Conservation (phyloP, 2,888 invertebrate genomes). For the Colletes collaris region DNA sequence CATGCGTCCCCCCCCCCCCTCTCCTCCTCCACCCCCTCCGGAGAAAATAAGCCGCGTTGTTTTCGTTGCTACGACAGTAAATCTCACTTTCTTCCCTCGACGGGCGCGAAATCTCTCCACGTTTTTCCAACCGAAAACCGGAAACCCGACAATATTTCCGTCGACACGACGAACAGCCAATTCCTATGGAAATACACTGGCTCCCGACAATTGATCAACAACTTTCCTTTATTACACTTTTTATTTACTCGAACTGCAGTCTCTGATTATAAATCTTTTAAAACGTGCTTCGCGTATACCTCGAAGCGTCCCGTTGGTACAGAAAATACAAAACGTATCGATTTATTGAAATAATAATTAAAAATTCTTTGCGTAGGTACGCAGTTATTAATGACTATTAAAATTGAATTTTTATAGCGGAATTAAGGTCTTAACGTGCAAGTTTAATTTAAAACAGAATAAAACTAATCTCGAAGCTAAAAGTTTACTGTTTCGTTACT, state of each 20-base stretch:
- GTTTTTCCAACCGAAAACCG: neutral
- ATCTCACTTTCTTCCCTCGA: neutral
- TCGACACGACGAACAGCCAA: neutral
- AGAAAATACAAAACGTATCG: too few species aligned
- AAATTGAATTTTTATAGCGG: too few species aligned
- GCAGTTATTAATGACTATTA: too few species aligned
- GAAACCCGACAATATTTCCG: slow-evolving; percentile 16
- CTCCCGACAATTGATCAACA: too few species aligned
- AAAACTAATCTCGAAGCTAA: neutral
- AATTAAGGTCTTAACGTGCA: neutral
- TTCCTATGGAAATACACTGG: too few species aligned
- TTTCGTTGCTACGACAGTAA: neutral
- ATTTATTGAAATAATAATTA: too few species aligned
- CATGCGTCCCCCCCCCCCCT: neutral
- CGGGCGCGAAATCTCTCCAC: slow-evolving; percentile 9
- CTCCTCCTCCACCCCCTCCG: neutral
- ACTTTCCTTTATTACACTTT: too few species aligned
- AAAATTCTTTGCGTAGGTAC: too few species aligned
- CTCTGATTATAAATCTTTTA: too few species aligned
- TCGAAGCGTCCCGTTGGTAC: too few species aligned
- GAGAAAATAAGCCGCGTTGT: slow-evolving; percentile 47
- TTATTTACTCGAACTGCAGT: too few species aligned
- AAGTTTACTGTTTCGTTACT: slow-evolving; percentile 2
- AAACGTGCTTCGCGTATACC: too few species aligned
- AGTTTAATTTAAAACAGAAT: neutral